Evolutionary conservation across 1,140 invertebrate species (phyloP).

Genomic region (Conus betulinus): DNA sequence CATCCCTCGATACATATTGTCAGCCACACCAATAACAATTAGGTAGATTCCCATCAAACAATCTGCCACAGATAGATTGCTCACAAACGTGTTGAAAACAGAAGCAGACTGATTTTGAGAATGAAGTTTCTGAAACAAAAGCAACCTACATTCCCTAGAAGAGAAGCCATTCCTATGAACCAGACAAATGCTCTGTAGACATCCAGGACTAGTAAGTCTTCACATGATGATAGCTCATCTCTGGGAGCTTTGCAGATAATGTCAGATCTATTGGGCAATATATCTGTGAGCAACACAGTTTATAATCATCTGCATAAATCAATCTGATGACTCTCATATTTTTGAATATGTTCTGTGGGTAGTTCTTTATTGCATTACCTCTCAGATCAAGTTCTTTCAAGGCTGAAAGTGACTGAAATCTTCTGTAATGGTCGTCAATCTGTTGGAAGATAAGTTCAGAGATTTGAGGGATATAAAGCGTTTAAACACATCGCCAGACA

Average conservation of each 20-base stretch:
- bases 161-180: not conserved
- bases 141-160: not conserved
- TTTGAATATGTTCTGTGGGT: not conserved
- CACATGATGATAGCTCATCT: not conserved
- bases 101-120: not conserved
- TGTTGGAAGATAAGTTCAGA: not conserved
- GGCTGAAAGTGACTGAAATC: not conserved
- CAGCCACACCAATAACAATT: too few relatives aligned
- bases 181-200: not conserved
- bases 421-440: not conserved
- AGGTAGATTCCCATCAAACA: constrained; percentile 2
- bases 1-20: too few relatives aligned
- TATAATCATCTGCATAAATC: constrained; percentile 1
- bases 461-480: not conserved
- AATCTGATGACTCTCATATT: not conserved
- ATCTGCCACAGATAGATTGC: not conserved
- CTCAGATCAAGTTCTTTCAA: not conserved
- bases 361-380: not conserved
- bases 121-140: not conserved
- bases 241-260: not conserved
- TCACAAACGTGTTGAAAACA: not conserved
- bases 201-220: not conserved
- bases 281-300: not conserved
- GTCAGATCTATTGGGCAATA: not conserved
- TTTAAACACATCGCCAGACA: not conserved